These are phyloP conservation scores for Bergia puertoricense DNA, from an alignment of 92 coral and sea anemone species.

Conservation along the genomic window DNA sequence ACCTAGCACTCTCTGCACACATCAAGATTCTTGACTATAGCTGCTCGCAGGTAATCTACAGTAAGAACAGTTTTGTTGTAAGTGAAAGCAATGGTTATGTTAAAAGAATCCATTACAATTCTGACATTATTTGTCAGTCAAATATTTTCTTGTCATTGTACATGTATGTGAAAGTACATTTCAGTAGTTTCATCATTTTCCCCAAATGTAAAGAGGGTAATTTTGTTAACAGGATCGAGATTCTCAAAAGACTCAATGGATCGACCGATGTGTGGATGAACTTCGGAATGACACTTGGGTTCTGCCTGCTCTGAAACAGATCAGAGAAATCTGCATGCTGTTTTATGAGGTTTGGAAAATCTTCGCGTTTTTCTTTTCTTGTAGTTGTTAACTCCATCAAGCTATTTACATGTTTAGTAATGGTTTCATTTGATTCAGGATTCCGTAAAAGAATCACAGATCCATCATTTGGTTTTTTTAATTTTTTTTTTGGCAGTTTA, in stretches of 20 bases:
- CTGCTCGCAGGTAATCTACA: slow-evolving; percentile 90
- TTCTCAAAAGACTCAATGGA: slow-evolving; percentile 99
- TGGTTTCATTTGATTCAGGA: background rate
- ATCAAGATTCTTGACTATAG: slow-evolving; percentile 98
- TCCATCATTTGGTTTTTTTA: background rate
- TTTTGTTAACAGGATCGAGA: slow-evolving; percentile 84
- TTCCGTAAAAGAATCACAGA: too few relatives aligned
- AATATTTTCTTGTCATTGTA: too few relatives aligned
- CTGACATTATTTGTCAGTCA: too few relatives aligned
- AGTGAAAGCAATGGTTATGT: too few relatives aligned
- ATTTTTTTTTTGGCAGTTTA: too few relatives aligned
- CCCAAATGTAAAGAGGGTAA: too few relatives aligned
- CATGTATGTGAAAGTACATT: too few relatives aligned
- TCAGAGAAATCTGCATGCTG: slow-evolving; percentile 93
- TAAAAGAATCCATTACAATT: too few relatives aligned
- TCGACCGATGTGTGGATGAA: slow-evolving; percentile 95
- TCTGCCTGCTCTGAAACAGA: slow-evolving; percentile 95
- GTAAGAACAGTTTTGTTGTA: too few relatives aligned
- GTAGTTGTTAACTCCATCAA: background rate
- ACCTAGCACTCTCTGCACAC: slow-evolving; percentile 94
- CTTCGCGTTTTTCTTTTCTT: too few relatives aligned
- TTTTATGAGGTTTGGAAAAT: slow-evolving; percentile 81
- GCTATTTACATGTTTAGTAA: background rate
- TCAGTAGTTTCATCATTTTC: too few relatives aligned
- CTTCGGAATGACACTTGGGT: slow-evolving; percentile 98